phyloP scores from a whole-genome alignment of 2,888 invertebrate species.

The Ischnura elegans region DNA sequence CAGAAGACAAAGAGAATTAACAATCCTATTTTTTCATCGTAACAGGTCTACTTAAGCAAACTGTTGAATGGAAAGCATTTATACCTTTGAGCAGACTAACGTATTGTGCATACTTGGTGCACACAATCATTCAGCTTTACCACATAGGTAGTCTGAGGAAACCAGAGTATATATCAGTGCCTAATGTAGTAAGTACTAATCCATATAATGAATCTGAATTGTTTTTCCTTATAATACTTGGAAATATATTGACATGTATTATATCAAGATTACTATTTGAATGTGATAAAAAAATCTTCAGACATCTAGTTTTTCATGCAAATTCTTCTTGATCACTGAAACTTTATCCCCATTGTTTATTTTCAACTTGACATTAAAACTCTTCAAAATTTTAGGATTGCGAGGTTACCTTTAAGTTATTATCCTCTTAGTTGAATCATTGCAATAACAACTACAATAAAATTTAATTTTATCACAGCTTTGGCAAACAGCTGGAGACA shows the following conservation, averaged over 20 bases:
- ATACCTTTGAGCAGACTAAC: constrained; percentile 53
- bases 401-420: too few relatives aligned
- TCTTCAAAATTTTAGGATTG: too few relatives aligned
- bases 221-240: background rate
- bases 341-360: too few relatives aligned
- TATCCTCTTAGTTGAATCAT: too few relatives aligned
- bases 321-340: too few relatives aligned
- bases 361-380: too few relatives aligned
- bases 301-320: too few relatives aligned
- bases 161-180: constrained; percentile 31
- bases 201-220: background rate
- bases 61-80: constrained; percentile 52
- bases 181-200: constrained; percentile 4
- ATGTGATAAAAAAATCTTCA: too few relatives aligned
- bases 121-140: constrained; percentile 53
- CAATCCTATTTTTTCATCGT: background rate
- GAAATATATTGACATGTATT: background rate
- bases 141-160: constrained; percentile 37
- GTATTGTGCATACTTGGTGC: constrained; percentile 48
- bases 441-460: background rate
- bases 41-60: background rate
- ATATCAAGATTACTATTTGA: background rate
- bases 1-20: too few relatives aligned
- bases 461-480: background rate
- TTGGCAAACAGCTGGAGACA: constrained; percentile 35